These are phyloP conservation scores for Aethina tumida DNA, from an alignment of 1,140 invertebrate genomes.

Conservation along the genomic window DNA sequence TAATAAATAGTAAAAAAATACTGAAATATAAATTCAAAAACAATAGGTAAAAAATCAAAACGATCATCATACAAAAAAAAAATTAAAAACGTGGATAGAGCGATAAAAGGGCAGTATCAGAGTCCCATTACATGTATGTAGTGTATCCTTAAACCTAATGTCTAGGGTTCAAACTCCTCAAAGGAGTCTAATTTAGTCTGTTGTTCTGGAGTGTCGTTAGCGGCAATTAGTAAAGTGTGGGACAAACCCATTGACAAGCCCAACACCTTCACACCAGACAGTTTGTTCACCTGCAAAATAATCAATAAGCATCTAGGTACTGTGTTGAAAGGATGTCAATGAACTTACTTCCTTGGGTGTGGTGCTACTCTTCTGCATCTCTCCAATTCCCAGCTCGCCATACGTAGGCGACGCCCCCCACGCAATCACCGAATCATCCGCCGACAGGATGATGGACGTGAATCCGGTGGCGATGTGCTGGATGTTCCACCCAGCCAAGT, in stretches of 20 bases:
- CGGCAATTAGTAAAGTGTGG: conserved; percentile 66
- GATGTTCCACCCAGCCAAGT: conserved; percentile 85
- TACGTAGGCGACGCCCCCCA: conserved; percentile 89
- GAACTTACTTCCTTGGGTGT: conserved; percentile 66
- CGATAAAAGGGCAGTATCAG: too few relatives aligned
- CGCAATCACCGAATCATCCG: conserved; percentile 81
- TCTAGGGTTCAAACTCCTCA: conserved; percentile 26
- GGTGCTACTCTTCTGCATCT: conserved; percentile 78
- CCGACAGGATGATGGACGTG: conserved; percentile 77
- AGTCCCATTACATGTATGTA: too few relatives aligned
- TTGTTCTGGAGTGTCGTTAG: conserved; percentile 56
- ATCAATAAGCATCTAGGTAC: background rate
- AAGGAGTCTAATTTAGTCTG: conserved; percentile 51
- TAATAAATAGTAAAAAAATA: too few relatives aligned
- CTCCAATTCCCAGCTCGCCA: conserved; percentile 84
- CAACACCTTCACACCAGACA: conserved; percentile 72
- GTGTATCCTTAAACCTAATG: too few relatives aligned
- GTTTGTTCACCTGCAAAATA: conserved; percentile 47
- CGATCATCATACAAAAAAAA: too few relatives aligned
- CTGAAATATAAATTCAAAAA: too few relatives aligned
- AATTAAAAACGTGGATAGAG: too few relatives aligned
- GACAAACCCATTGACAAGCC: conserved; percentile 74
- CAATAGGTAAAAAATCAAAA: too few relatives aligned
- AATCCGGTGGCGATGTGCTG: conserved; percentile 67
- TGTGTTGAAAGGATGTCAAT: conserved; percentile 1